These are phyloP conservation scores for Acipenser transmontanus DNA, from an alignment of 2,797 vertebrate species.

Conservation along the genomic window DNA sequence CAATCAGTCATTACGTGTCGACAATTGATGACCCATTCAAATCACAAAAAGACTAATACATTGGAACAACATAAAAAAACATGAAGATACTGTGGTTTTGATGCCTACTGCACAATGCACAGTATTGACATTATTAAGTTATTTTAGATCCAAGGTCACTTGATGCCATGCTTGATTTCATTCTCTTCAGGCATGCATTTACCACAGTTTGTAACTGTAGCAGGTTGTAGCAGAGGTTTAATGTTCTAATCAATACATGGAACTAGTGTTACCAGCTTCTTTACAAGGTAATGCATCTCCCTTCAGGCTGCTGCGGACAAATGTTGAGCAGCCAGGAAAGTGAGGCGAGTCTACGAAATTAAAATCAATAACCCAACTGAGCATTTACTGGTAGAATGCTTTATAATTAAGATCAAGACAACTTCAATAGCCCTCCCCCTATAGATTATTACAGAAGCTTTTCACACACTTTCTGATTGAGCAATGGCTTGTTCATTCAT, in stretches of 20 bases:
- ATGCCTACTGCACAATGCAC: too few species aligned
- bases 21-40: too few species aligned
- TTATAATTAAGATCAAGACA: not conserved
- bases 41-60: too few species aligned
- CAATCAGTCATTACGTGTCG: too few species aligned
- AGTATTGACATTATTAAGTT: not conserved
- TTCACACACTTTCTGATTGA: too few species aligned
- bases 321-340: conserved; percentile 21
- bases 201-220: not conserved
- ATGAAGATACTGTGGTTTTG: too few species aligned
- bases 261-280: conserved; percentile 17
- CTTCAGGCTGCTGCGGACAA: conserved; percentile 14
- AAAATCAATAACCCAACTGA: conserved; percentile 20
- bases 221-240: conserved; percentile 7
- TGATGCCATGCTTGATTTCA: conserved; percentile 1
- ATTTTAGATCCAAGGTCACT: conserved; percentile 16
- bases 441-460: too few species aligned
- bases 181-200: not conserved
- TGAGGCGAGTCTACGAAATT: conserved; percentile 12
- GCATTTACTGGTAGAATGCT: conserved; percentile 4
- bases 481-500: too few species aligned
- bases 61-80: too few species aligned
- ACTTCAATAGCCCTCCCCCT: not conserved
- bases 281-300: not conserved
- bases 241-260: conserved; percentile 11